These are phyloP conservation scores for Chaetura pelagica DNA, from an alignment of 2,113 vertebrate genomes.

Conservation along the genomic window DNA sequence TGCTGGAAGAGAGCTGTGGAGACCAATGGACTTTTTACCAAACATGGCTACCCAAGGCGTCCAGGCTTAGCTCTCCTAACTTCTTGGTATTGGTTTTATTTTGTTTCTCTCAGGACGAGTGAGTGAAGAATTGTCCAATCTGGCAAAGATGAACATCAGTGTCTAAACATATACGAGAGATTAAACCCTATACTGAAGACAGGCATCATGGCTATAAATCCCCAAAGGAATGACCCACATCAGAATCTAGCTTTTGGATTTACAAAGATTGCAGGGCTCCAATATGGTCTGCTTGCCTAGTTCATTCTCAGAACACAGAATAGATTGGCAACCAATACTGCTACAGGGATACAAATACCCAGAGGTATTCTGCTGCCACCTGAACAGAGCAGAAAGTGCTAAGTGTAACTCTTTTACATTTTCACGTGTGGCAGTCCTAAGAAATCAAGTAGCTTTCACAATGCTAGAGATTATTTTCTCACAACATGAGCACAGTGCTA, in stretches of 20 bases:
- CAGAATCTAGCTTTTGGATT: not conserved
- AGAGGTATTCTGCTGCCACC: not conserved
- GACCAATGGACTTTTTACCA: not conserved
- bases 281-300: not conserved
- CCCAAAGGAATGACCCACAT: not conserved
- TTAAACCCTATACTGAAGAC: not conserved
- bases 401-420: not conserved
- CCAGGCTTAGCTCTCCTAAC: not conserved
- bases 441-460: not conserved
- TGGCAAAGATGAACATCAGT: not conserved
- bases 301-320: not conserved
- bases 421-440: not conserved
- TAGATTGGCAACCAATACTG: not conserved
- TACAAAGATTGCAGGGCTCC: not conserved
- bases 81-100: not conserved
- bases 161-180: not conserved
- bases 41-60: not conserved
- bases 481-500: not conserved
- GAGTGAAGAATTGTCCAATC: not conserved
- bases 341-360: not conserved
- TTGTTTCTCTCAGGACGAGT: not conserved
- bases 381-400: not conserved
- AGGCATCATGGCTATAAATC: not conserved
- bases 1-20: not conserved
- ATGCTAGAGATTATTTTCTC: not conserved